A percentile compares a stretch with the other conserved stretches of the same genome.
Conservation (phyloP, 2,113 vertebrate species). For the human region GRCh38 chr2:231884001-231884500, state of each 20-base stretch:
- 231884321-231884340: background rate
- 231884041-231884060: accelerated
- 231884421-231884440: conserved; percentile 60
- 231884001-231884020: background rate
- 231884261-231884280: background rate
- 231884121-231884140: background rate
- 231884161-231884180: background rate
- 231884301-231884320: conserved; percentile 1
- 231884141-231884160: background rate
- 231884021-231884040: background rate
- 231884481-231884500: conserved; percentile 40
- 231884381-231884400: background rate
- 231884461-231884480: conserved; percentile 63
- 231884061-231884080: accelerated
- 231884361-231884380: background rate
- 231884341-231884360: background rate
- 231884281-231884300: background rate
- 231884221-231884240: background rate
- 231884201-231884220: background rate
- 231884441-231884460: conserved; percentile 50
- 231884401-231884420: background rate
- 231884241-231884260: background rate
- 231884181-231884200: background rate
- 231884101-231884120: background rate
- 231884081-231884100: background rate